phyloP scores from a whole-genome alignment of 2,113 vertebrate species.

The Coregonus clupeaformis region DNA sequence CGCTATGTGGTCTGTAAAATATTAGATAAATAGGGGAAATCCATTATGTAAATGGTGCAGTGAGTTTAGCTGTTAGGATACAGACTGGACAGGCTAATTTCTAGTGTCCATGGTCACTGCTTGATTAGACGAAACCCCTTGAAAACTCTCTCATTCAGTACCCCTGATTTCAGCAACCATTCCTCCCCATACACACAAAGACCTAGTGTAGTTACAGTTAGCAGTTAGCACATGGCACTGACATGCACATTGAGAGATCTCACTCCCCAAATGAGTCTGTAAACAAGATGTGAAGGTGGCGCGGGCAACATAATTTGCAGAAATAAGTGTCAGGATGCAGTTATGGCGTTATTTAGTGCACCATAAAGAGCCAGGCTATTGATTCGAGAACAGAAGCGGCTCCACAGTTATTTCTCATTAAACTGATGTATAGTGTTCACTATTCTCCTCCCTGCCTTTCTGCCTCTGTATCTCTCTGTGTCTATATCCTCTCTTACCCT shows the following conservation, averaged over 20 bases:
- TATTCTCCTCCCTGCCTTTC: conserved; percentile 39
- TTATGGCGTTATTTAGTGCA: conserved; percentile 74
- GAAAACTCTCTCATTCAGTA: conserved; percentile 14
- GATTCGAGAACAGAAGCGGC: conserved; percentile 71
- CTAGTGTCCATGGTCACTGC: background rate
- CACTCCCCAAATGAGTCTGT: conserved; percentile 59
- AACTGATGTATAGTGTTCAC: conserved; percentile 66
- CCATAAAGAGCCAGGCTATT: conserved; percentile 71
- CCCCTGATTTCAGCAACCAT: conserved; percentile 21
- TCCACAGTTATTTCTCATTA: conserved; percentile 74
- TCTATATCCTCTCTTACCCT: conserved; percentile 18
- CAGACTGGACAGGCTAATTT: too few species aligned
- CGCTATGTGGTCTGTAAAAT: too few species aligned
- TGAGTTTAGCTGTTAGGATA: too few species aligned
- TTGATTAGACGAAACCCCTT: conserved; percentile 7
- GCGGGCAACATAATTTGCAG: conserved; percentile 57
- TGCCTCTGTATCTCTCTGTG: conserved; percentile 21
- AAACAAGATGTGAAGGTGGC: conserved; percentile 67
- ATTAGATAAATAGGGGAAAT: too few species aligned
- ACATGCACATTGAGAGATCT: conserved; percentile 52
- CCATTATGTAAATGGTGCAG: too few species aligned
- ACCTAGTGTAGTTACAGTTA: background rate
- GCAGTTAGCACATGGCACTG: conserved; percentile 27
- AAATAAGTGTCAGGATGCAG: conserved; percentile 69
- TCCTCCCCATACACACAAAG: background rate